These are phyloP conservation scores for Meles meles DNA, from an alignment of 2,113 vertebrate species.

Conservation along the genomic window DNA sequence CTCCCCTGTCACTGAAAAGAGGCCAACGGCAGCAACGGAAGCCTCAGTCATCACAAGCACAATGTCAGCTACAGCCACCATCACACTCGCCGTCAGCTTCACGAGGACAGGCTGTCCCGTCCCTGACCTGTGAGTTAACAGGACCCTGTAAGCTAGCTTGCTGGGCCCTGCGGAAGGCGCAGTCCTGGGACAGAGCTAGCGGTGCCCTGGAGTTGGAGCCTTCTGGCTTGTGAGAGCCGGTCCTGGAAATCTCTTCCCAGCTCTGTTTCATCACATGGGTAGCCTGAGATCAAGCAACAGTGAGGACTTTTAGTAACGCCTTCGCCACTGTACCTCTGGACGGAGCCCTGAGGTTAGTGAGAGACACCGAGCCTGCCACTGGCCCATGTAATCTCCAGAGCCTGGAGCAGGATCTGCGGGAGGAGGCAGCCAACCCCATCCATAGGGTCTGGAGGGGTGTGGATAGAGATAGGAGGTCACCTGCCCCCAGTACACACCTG, in stretches of 20 bases:
- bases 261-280: background rate
- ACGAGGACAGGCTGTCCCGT: background rate
- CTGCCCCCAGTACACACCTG: background rate
- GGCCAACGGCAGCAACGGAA: background rate
- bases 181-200: background rate
- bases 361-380: background rate
- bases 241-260: background rate
- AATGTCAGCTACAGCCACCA: background rate
- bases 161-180: background rate
- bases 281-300: background rate
- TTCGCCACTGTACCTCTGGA: background rate
- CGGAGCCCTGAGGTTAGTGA: background rate
- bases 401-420: background rate
- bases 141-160: background rate
- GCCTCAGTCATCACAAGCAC: background rate
- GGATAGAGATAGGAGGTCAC: background rate
- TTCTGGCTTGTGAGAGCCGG: accelerated
- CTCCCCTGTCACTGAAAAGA: background rate
- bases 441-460: background rate
- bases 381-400: background rate
- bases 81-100: background rate
- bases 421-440: background rate
- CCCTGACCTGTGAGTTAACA: background rate
- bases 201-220: accelerated
- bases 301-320: background rate